phyloP scores from a whole-genome alignment of 2,888 invertebrate species.

The Aphrophora alni region DNA sequence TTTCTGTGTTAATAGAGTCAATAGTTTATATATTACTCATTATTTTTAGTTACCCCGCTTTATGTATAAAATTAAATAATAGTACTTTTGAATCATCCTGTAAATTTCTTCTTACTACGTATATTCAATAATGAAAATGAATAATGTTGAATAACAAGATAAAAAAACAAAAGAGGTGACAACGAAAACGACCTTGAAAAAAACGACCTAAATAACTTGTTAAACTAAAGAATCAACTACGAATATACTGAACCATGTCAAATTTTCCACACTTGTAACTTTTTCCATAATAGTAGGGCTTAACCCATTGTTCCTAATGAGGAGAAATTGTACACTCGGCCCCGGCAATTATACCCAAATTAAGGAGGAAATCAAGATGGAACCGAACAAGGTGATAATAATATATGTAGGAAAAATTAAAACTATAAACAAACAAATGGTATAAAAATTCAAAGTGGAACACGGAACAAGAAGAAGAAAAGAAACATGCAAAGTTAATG shows the following conservation, averaged over 20 bases:
- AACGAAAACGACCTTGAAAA: too few species aligned
- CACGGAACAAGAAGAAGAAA: not conserved
- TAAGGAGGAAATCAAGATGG: not conserved
- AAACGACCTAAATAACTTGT: too few species aligned
- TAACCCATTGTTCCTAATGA: not conserved
- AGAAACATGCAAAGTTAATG: not conserved
- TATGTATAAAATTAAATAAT: too few species aligned
- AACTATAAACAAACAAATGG: not conserved
- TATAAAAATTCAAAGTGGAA: not conserved
- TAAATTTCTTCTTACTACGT: too few species aligned
- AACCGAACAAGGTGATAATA: not conserved
- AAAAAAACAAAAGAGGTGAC: too few species aligned
- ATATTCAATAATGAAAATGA: too few species aligned
- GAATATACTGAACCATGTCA: not conserved
- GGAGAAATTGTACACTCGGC: not conserved
- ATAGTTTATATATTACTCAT: too few species aligned
- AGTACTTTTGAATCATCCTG: too few species aligned
- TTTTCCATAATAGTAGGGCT: not conserved
- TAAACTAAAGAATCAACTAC: too few species aligned
- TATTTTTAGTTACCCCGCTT: too few species aligned
- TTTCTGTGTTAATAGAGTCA: too few species aligned
- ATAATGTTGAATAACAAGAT: too few species aligned
- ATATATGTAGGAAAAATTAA: not conserved
- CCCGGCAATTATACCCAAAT: not conserved
- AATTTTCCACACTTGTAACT: not conserved